phyloP scores from a whole-genome alignment of 2,113 vertebrate genomes.

The Choloepus hoffmanni region DNA sequence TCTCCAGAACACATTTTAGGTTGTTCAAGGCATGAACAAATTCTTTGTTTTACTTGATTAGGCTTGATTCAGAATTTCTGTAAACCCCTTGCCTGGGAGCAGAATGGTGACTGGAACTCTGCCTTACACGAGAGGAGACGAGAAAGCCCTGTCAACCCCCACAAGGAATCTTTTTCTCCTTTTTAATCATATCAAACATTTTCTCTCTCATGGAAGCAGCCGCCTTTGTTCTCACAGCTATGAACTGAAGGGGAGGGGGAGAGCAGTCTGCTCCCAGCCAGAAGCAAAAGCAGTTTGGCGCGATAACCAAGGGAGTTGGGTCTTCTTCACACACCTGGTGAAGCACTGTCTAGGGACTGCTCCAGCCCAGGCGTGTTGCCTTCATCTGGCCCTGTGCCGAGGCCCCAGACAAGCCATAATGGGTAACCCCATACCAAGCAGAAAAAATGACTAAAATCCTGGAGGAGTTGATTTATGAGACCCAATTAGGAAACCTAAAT shows the following conservation, averaged over 20 bases:
- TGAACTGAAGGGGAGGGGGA: not conserved
- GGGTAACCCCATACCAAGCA: not conserved
- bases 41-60: constrained; percentile 19
- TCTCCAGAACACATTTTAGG: not conserved
- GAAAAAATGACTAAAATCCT: not conserved
- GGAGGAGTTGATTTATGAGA: not conserved
- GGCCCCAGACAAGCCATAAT: not conserved
- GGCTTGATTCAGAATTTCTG: not conserved
- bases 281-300: constrained; percentile 16
- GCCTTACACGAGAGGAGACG: not conserved
- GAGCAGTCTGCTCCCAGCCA: not conserved
- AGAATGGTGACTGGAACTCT: constrained; percentile 8
- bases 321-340: not conserved
- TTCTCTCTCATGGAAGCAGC: not conserved
- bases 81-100: not conserved
- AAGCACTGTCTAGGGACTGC: not conserved
- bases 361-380: not conserved
- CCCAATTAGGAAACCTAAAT: constrained; percentile 13
- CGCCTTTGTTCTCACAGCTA: constrained; percentile 65
- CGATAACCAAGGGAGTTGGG: not conserved
- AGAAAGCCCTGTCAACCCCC: constrained; percentile 1
- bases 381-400: not conserved
- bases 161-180: constrained; percentile 25
- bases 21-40: not conserved
- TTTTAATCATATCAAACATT: constrained; percentile 50